Evolutionary conservation across 2,888 invertebrate species (phyloP).

Genomic region (Anoncus sp.): DNA sequence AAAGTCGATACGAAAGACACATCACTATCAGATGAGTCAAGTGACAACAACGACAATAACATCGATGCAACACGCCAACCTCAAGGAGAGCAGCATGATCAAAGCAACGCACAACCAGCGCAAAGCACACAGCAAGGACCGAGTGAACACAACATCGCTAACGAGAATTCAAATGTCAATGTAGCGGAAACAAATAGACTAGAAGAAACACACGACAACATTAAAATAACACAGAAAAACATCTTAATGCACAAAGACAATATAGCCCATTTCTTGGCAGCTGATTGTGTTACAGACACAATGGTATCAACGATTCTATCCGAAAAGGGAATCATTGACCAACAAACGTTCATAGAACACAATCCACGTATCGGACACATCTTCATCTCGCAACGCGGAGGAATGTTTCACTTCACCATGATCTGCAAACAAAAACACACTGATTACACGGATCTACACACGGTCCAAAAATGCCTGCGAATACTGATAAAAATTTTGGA

Average conservation of each 20-base stretch:
- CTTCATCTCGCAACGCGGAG: not conserved
- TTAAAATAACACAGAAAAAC: not conserved
- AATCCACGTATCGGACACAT: not conserved
- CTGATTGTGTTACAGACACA: constrained; percentile 1
- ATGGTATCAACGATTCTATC: constrained; percentile 4
- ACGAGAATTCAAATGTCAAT: no score
- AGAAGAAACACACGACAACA: not conserved
- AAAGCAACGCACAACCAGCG: no score
- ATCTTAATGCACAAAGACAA: constrained; percentile 3
- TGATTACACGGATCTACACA: no score
- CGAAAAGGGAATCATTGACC: not conserved
- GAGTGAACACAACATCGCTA: no score
- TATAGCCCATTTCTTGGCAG: constrained; percentile 14
- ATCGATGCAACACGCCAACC: no score
- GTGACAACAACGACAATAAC: no score
- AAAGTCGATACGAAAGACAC: not conserved
- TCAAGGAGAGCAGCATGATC: no score
- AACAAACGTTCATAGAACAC: not conserved
- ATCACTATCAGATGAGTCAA: no score
- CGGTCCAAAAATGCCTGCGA: not conserved
- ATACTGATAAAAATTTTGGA: not conserved
- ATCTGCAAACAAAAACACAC: not conserved
- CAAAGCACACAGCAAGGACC: no score
- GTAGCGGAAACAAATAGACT: no score
- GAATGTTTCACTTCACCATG: not conserved